These are phyloP conservation scores for Pomacea maculata DNA, from an alignment of 1,140 invertebrate genomes.

Conservation along the genomic window DNA sequence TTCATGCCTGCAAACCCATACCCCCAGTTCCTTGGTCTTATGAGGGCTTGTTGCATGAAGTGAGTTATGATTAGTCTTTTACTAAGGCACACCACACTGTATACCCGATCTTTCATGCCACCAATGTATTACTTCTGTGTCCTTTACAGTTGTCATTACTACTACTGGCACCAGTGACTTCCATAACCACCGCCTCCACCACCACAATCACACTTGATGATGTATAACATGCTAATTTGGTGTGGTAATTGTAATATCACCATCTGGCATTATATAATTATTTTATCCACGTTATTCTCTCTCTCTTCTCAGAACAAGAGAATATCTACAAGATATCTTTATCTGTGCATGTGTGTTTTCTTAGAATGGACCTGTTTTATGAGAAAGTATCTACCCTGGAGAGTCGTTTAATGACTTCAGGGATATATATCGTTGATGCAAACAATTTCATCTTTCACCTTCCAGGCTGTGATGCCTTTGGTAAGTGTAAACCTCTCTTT, in stretches of 20 bases:
- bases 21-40: conserved; percentile 44
- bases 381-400: conserved; percentile 33
- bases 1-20: conserved; percentile 58
- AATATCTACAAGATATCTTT: background rate
- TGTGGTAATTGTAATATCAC: too few species aligned
- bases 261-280: too few species aligned
- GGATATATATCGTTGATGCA: conserved; percentile 32
- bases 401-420: conserved; percentile 35
- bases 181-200: too few species aligned
- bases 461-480: conserved; percentile 49
- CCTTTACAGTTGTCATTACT: too few species aligned
- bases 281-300: too few species aligned
- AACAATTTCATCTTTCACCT: conserved; percentile 54
- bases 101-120: too few species aligned
- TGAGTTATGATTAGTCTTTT: conserved; percentile 16
- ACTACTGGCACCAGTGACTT: too few species aligned
- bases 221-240: too few species aligned
- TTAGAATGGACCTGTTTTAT: conserved; percentile 56
- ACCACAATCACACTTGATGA: too few species aligned
- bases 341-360: conserved; percentile 2
- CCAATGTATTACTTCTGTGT: too few species aligned
- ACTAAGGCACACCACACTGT: too few species aligned
- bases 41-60: conserved; percentile 50
- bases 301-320: too few species aligned
- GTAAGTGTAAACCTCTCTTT: conserved; percentile 27